A percentile compares a stretch with the other conserved stretches of the same genome.
phyloP scores from a whole-genome alignment of 2,888 invertebrate genomes.

The Nemapogon koenigi region DNA sequence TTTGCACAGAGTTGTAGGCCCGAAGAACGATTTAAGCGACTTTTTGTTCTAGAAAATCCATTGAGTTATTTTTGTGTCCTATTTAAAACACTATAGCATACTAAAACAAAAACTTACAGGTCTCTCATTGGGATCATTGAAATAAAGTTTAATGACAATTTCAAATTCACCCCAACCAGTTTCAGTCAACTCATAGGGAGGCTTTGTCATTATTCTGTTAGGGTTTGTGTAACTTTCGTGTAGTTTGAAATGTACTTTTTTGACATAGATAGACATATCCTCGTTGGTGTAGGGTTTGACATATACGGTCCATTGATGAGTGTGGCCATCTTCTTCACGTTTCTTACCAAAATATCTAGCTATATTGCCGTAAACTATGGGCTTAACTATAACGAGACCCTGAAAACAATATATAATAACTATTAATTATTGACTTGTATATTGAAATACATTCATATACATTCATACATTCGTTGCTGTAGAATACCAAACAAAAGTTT shows the following conservation, averaged over 20 bases:
- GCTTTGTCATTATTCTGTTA: conserved; percentile 90
- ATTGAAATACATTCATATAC: neutral
- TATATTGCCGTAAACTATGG: conserved; percentile 95
- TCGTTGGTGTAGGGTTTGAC: conserved; percentile 92
- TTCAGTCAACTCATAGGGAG: conserved; percentile 96
- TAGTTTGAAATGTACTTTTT: conserved; percentile 95
- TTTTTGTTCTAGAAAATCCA: no score
- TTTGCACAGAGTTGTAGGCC: no score
- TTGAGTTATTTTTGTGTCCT: no score
- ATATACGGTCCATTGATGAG: conserved; percentile 98
- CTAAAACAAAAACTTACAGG: conserved; percentile 70
- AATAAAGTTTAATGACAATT: conserved; percentile 96
- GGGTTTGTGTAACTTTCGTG: conserved; percentile 97
- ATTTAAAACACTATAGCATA: no score
- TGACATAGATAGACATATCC: conserved; percentile 92
- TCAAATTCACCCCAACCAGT: conserved; percentile 99
- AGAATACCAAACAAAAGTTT: no score
- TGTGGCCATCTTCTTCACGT: conserved; percentile 96
- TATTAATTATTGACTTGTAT: neutral
- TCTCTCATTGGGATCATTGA: conserved; percentile 94
- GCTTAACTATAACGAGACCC: conserved; percentile 90
- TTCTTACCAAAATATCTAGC: conserved; percentile 96
- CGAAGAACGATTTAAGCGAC: no score
- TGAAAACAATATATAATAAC: conserved; percentile 32
- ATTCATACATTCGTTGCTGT: neutral